Evolutionary conservation across 2,888 invertebrate species (phyloP), one percentile per base, ranked within the genome.

Genomic region (Diarsia rubi): DNA sequence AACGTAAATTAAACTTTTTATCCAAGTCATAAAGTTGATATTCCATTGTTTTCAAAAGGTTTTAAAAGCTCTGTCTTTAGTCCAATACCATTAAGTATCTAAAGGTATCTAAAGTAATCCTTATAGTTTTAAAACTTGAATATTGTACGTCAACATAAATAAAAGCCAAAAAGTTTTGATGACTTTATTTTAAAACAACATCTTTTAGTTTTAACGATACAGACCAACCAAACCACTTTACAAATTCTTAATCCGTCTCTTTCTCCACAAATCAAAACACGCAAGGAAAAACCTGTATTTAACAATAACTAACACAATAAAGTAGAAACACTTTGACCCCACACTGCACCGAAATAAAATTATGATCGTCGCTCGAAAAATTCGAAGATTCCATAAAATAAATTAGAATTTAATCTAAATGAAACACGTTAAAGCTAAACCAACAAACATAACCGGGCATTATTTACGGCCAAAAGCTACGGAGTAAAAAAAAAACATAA

Each of bases 371-470:
- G 65, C 65, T 77, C 81, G 52, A 76, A 86, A 86, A 86, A 88
- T 87, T 85, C 89, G 84, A 88, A 87, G 89, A 88, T 88, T 89
- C 88, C 89, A 89, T 89, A 91, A 92, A 91, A 94, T 94, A 94
- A 94, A 93, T 93, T 92, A 91, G 91, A 92, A 91, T 93, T 93
- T 93, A 93, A 94, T 94, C 93, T 94, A 93, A 92, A 94, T 91
- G 92, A 93, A 93, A 93, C 91, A 90, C 92, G 91, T 93, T 93
- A 93, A 91, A 89, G 89, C 92, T 92, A 94, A 95, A 95, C 95
- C 94, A 96, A 95, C 95, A 95, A 94, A 94, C 89, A 93, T 93
- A 94, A 94, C 91, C 87, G 91, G 90, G 76, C 88, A 89, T 94
- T 94, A 95, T 95, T 96, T 95, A 95, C 91, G 94, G 91, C 86